A percentile compares a stretch with the other conserved stretches of the same genome.
Evolutionary conservation across 2,888 invertebrate genomes (phyloP).

Genomic region (Tetranychus piercei): DNA sequence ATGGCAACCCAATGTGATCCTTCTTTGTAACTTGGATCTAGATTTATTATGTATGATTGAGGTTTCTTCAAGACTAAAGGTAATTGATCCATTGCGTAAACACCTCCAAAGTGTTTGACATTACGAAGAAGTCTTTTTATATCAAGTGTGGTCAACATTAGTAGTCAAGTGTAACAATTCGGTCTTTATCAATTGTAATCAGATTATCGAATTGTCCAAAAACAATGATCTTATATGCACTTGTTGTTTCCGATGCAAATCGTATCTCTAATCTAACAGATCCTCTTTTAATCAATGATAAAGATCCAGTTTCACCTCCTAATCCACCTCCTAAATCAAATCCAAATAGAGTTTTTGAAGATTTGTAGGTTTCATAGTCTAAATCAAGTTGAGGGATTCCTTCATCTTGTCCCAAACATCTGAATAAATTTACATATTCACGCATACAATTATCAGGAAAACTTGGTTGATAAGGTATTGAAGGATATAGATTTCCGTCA

Average conservation of each 20-base stretch:
- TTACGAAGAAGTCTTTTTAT: too few relatives aligned
- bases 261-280: background rate
- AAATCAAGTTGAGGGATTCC: background rate
- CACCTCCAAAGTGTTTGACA: background rate
- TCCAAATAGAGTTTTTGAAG: conserved; percentile 1
- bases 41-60: too few relatives aligned
- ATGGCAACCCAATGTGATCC: background rate
- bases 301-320: background rate
- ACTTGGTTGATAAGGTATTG: conserved; percentile 6
- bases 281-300: conserved; percentile 2
- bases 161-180: background rate
- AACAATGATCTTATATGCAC: background rate
- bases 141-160: background rate
- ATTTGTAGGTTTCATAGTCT: background rate
- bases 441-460: background rate
- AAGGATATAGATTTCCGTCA: conserved; percentile 1
- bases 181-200: background rate
- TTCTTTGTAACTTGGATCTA: too few relatives aligned
- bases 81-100: background rate
- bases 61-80: too few relatives aligned
- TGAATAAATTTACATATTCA: conserved; percentile 2
- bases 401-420: conserved; percentile 4
- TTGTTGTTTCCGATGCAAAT: background rate
- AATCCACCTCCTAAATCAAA: background rate
- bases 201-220: conserved; percentile 16